These are phyloP conservation scores for Lepidurus arcticus DNA, from an alignment of 1,140 invertebrate species.

Conservation along the genomic window DNA sequence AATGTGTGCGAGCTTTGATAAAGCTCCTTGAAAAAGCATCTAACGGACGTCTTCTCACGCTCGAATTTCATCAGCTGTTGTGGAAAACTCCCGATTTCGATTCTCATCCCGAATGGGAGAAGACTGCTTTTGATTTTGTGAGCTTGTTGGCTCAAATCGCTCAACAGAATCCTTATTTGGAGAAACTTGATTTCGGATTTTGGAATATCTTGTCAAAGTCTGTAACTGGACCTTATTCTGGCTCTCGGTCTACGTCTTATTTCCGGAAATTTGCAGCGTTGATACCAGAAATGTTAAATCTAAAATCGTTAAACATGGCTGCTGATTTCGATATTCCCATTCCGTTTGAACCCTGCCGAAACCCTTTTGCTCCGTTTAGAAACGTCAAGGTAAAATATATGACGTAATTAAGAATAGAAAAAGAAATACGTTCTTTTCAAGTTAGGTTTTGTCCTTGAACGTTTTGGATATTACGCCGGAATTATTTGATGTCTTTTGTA, in stretches of 20 bases:
- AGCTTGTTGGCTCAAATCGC: neutral
- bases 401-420: neutral
- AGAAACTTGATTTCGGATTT: neutral
- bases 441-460: neutral
- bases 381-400: neutral
- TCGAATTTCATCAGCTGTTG: neutral
- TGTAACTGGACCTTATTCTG: neutral
- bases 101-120: constrained; percentile 14
- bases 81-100: constrained; percentile 14
- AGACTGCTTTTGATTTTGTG: neutral
- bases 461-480: neutral
- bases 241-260: neutral
- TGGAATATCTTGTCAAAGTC: neutral
- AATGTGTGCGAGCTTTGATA: neutral
- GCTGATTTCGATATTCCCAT: neutral
- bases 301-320: neutral
- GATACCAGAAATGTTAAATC: neutral
- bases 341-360: neutral
- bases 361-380: neutral
- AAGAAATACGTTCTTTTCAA: neutral
- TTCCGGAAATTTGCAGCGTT: neutral
- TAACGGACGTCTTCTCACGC: neutral
- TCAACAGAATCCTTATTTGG: neutral
- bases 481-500: neutral
- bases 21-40: neutral